phyloP scores from a whole-genome alignment of 2,113 vertebrate species.

The Nothobranchius kuhntae region DNA sequence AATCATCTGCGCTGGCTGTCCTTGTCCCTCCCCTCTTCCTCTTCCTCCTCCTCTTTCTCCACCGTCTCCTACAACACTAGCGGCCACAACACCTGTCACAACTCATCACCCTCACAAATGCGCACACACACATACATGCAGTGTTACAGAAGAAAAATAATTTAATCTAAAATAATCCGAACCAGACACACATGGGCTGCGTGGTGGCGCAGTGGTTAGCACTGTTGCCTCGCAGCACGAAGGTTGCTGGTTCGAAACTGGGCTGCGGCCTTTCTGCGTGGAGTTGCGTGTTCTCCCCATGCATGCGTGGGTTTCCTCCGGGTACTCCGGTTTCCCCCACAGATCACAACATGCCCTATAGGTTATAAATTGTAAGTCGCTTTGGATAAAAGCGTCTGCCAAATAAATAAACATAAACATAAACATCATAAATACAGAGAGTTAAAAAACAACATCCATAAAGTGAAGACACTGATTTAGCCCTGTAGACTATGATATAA shows the following conservation, averaged over 20 bases:
- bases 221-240: too few species aligned
- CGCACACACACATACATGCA: slow-evolving; percentile 30
- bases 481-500: slow-evolving; percentile 8
- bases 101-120: slow-evolving; percentile 82
- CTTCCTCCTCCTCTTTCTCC: slow-evolving; percentile 70
- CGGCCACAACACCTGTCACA: slow-evolving; percentile 93
- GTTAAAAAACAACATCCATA: slow-evolving; percentile 35
- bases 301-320: too few species aligned
- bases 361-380: too few species aligned
- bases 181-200: slow-evolving; percentile 21
- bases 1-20: slow-evolving; percentile 74
- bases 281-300: too few species aligned
- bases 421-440: slow-evolving; percentile 23
- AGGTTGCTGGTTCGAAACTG: too few species aligned
- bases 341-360: too few species aligned
- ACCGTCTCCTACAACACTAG: slow-evolving; percentile 87
- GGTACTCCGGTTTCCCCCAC: too few species aligned
- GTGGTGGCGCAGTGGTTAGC: too few species aligned
- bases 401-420: too few species aligned
- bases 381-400: too few species aligned
- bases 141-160: slow-evolving; percentile 45
- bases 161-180: slow-evolving; percentile 58
- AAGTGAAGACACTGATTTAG: slow-evolving; percentile 10
- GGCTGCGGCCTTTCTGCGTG: too few species aligned
- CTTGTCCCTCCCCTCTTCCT: slow-evolving; percentile 59